phyloP scores from a whole-genome alignment of 2,888 invertebrate genomes.

The Drosophila meridiana region DNA sequence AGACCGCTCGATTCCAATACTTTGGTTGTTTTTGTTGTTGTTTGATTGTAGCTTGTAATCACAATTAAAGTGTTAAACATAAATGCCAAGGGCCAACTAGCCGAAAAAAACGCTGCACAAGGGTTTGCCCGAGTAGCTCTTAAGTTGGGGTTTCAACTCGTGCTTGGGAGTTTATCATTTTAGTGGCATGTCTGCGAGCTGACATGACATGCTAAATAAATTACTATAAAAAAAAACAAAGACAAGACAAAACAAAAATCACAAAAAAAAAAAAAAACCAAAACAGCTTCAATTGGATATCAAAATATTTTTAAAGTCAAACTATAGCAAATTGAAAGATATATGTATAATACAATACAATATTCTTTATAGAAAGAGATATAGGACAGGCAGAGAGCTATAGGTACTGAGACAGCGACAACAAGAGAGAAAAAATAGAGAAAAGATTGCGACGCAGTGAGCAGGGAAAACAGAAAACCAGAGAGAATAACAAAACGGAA shows the following conservation, averaged over 20 bases:
- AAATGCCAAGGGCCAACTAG: constrained; percentile 77
- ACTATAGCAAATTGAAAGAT: too few relatives aligned
- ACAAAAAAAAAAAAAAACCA: neutral
- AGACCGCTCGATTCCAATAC: constrained; percentile 40
- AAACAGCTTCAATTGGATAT: neutral
- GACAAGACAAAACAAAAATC: neutral
- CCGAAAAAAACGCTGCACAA: constrained; percentile 43
- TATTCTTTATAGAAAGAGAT: too few relatives aligned
- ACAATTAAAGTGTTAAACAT: constrained; percentile 82
- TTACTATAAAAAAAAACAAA: neutral
- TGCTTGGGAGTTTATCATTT: constrained; percentile 65
- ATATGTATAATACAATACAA: too few relatives aligned
- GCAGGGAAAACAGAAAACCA: too few relatives aligned
- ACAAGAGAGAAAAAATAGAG: too few relatives aligned
- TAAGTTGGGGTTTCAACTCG: constrained; percentile 40
- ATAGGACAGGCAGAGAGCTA: too few relatives aligned
- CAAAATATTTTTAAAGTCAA: neutral
- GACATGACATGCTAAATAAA: constrained; percentile 54
- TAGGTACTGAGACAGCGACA: too few relatives aligned
- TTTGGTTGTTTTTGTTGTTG: constrained; percentile 25
- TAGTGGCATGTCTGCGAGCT: constrained; percentile 64
- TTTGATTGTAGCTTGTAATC: constrained; percentile 80
- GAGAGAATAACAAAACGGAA: too few relatives aligned
- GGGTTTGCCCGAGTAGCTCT: constrained; percentile 66
- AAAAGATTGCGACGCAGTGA: too few relatives aligned